Evolutionary conservation across 2,888 invertebrate species (phyloP), one percentile per base, ranked within the genome.

Genomic region (Diplolepis rosae): DNA sequence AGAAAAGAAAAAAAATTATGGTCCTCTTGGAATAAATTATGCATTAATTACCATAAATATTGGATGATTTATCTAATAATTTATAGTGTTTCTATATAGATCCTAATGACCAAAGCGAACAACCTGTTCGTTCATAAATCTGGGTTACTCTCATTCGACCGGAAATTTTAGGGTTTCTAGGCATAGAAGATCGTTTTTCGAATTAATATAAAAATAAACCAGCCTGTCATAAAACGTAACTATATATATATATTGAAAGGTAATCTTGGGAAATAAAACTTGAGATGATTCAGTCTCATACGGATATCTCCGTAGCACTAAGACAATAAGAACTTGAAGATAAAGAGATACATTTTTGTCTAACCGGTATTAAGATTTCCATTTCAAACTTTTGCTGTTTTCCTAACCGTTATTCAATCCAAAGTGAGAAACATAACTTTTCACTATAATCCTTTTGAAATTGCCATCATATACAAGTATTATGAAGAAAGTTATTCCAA

Each of bases 91-190:
- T n/a, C n/a, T 3, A 18, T 35, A 13, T 5, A 4, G 7, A 24
- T 22, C 11, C 18, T 30, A 18, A 11, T 30, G 4, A 18, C 6
- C 9, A 28, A 54, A 15, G 6, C 24, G 39, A 61, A 61, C 22
- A 61, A 35, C 39, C 11, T 9, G 9, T 35, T 56, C 35, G 35
- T 39, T 5, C n/a, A n/a, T 39, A n/a, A n/a, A 61, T 61, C n/a
- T 61, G 13, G 61, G 61, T 61, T 39, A 61, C 24, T 39, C 24
- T 61, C 39, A 39, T 39, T 61, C 61, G 35, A 22, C 39, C 39
- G 39, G 61, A 61, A 61, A 61, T 61, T 61, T 39, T 61, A 61
- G 24, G 61, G 35, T 39, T 39, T 61, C 39, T 22, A 24, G 24
- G n/a, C 24, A n/a, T 39, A 61, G 35, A 52, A 15, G 52, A 61